A percentile compares a stretch with the other conserved stretches of the same genome.
Evolutionary conservation across 64 coral and sea anemone species (phyloP).

Genomic region (Montipora capricornis): DNA sequence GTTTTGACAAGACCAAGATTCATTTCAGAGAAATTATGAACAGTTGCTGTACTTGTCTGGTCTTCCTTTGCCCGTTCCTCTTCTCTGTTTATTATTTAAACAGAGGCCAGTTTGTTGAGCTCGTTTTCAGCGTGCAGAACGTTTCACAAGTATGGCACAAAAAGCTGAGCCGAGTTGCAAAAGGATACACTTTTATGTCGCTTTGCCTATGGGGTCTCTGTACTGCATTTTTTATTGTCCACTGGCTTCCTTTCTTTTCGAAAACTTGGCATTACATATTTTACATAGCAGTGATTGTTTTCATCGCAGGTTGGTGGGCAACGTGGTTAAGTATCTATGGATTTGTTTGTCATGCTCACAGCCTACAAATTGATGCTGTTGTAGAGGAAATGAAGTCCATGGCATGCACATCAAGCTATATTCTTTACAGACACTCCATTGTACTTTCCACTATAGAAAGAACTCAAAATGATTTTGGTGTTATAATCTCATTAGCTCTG

Average conservation of each 20-base stretch:
- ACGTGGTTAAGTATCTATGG: conserved; percentile 78
- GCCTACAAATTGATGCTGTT: conserved; percentile 68
- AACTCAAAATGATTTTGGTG: conserved; percentile 72
- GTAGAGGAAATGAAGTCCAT: conserved; percentile 59
- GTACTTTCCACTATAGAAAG: conserved; percentile 53
- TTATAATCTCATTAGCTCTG: conserved; percentile 76
- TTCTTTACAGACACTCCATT: conserved; percentile 41
- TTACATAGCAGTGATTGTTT: conserved; percentile 44
- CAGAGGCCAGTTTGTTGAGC: conserved; percentile 59
- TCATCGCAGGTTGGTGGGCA: conserved; percentile 67
- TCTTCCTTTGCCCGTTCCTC: conserved; percentile 59
- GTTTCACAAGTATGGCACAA: conserved; percentile 23
- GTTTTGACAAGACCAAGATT: conserved; percentile 55
- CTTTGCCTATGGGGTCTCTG: conserved; percentile 33
- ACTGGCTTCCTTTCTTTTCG: conserved; percentile 63
- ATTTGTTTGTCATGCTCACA: conserved; percentile 81
- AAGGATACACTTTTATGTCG: conserved; percentile 45
- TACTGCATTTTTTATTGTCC: conserved; percentile 53
- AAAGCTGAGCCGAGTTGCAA: conserved; percentile 43
- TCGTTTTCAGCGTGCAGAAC: conserved; percentile 68
- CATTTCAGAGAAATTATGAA: conserved; percentile 70
- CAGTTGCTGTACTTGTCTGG: conserved; percentile 60
- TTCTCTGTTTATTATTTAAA: conserved; percentile 77
- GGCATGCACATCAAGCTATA: neutral
- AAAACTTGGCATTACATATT: conserved; percentile 65